A percentile compares a stretch with the other conserved stretches of the same genome.
These are phyloP conservation scores for Thamnophis elegans DNA, from an alignment of 2,797 vertebrate genomes.

Conservation along the genomic window DNA sequence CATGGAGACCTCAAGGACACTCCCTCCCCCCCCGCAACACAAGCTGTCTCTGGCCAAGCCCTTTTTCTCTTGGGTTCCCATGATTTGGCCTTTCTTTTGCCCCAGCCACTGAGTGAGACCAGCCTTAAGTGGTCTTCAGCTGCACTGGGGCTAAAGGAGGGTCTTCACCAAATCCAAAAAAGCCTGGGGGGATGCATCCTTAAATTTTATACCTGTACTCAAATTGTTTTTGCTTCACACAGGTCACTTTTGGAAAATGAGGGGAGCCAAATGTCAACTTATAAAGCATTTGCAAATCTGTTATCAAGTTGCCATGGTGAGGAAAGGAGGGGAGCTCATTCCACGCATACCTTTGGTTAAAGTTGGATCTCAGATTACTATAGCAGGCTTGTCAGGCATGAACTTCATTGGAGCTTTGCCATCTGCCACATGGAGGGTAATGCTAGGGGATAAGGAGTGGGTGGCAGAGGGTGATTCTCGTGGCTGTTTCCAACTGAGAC, in stretches of 20 bases:
- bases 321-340: no score
- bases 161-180: background rate
- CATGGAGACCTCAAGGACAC: background rate
- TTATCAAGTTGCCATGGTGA: no score
- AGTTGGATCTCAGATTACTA: no score
- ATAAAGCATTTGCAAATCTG: no score
- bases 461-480: background rate
- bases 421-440: background rate
- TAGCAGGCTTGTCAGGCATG: no score
- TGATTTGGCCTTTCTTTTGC: background rate
- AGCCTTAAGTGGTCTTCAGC: background rate
- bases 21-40: background rate
- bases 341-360: no score
- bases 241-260: no score
- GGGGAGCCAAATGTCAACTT: no score
- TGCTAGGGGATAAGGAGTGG: background rate
- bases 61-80: background rate
- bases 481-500: background rate
- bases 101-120: background rate
- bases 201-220: no score
- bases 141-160: background rate
- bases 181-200: no score
- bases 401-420: background rate
- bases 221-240: no score
- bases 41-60: background rate